These are phyloP conservation scores for Oryzias melastigma DNA, from an alignment of 2,113 vertebrate genomes.

Conservation along the genomic window DNA sequence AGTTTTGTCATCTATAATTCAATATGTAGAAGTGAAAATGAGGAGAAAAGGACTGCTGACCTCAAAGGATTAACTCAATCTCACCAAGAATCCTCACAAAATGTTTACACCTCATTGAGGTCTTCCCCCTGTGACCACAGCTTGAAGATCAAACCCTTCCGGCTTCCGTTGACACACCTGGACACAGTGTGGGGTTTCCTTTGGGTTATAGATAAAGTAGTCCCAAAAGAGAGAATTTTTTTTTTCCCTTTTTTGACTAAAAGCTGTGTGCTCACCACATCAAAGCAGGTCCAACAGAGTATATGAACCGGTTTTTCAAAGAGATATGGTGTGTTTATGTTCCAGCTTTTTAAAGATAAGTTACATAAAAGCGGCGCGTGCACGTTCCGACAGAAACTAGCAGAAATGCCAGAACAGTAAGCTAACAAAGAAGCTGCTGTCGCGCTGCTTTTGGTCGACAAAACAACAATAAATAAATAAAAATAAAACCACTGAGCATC, in stretches of 20 bases:
- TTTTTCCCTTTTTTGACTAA: not conserved
- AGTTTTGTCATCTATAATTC: too few species aligned
- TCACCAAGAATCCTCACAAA: not conserved
- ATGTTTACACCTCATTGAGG: not conserved
- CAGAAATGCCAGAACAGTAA: conserved; percentile 18
- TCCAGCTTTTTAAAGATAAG: conserved; percentile 19
- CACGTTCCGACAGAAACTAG: conserved; percentile 29
- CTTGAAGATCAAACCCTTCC: not conserved
- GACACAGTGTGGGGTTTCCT: not conserved
- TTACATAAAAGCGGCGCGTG: conserved; percentile 21
- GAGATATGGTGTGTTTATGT: conserved; percentile 1
- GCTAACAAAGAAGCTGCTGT: conserved; percentile 73
- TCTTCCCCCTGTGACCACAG: conserved; percentile 8
- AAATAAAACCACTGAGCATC: not conserved
- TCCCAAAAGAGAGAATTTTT: not conserved
- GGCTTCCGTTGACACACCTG: not conserved
- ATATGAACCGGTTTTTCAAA: conserved; percentile 13
- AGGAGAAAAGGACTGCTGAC: too few species aligned
- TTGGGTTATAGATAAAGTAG: not conserved
- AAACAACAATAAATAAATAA: not conserved
- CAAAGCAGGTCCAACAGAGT: conserved; percentile 11
- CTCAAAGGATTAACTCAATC: not conserved
- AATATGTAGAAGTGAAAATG: too few species aligned
- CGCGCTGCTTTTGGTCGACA: conserved; percentile 30
- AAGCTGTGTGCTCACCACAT: conserved; percentile 4